These are phyloP conservation scores for Blennius ocellaris DNA, from an alignment of 2,113 vertebrate genomes.

Conservation along the genomic window DNA sequence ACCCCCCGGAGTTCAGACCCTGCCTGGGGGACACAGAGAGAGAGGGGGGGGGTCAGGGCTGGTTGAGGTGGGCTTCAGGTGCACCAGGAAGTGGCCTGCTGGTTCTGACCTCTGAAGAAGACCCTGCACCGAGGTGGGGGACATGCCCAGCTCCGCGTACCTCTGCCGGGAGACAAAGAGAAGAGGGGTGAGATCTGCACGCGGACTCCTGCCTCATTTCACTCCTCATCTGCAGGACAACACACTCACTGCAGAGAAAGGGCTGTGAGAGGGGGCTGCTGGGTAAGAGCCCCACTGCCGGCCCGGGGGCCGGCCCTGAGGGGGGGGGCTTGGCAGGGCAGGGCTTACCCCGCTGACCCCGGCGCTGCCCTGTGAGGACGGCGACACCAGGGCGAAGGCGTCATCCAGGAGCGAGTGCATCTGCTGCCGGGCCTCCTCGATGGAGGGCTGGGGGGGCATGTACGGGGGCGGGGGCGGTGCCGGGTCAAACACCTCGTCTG, in stretches of 20 bases:
- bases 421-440: conserved; percentile 97
- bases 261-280: conserved; percentile 77
- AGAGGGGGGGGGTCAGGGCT: neutral
- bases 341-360: conserved; percentile 73
- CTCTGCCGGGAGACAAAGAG: conserved; percentile 79
- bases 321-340: conserved; percentile 76
- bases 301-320: conserved; percentile 78
- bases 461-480: conserved; percentile 86
- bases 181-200: too few species aligned
- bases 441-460: conserved; percentile 92
- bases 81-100: too few species aligned
- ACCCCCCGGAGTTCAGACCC: conserved; percentile 84
- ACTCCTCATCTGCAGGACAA: conserved; percentile 34
- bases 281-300: conserved; percentile 84
- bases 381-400: conserved; percentile 95
- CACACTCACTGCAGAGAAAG: conserved; percentile 81
- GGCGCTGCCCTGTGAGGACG: conserved; percentile 86
- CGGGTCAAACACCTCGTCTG: conserved; percentile 85
- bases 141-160: conserved; percentile 92
- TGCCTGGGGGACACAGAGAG: conserved; percentile 78
- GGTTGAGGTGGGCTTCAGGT: neutral
- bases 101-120: conserved; percentile 88
- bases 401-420: conserved; percentile 98
- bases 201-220: too few species aligned
- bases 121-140: conserved; percentile 87